phyloP scores from a whole-genome alignment of 37 sponge, comb jelly and placozoan genomes.

The Mnemiopsis leidyi region DNA sequence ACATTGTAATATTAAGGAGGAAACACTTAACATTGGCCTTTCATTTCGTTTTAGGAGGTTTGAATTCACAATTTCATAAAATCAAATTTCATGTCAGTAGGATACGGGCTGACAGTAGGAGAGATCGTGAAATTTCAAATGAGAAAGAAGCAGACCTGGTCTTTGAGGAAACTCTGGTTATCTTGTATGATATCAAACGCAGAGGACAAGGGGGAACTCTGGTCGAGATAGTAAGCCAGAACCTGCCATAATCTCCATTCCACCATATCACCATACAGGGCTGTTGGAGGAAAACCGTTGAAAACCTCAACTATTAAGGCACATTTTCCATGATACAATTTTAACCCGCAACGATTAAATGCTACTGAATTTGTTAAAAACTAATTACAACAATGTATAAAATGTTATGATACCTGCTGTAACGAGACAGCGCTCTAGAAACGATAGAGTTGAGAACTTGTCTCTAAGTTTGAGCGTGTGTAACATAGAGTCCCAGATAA shows the following conservation, averaged over 20 bases:
- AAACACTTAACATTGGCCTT: no score
- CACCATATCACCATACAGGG: conserved; percentile 2
- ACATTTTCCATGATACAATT: no score
- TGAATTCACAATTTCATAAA: no score
- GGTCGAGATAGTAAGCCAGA: conserved; percentile 52
- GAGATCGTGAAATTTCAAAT: neutral
- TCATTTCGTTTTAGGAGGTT: no score
- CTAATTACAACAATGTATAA: no score
- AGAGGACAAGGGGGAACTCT: conserved; percentile 9
- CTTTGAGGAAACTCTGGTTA: conserved; percentile 52
- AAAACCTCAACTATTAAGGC: no score
- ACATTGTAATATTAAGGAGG: no score
- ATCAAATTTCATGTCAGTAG: no score
- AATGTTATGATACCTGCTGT: neutral
- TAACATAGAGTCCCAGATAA: conserved; percentile 44
- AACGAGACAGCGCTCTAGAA: conserved; percentile 52
- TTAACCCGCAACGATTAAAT: no score
- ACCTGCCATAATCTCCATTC: conserved; percentile 64
- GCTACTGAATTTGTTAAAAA: no score
- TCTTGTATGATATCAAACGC: conserved; percentile 59
- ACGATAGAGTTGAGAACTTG: neutral
- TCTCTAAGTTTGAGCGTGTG: conserved; percentile 4
- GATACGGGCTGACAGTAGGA: no score
- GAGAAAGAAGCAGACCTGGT: conserved; percentile 13
- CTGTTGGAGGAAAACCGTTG: no score